These are phyloP conservation scores for Dicrostonyx torquatus DNA, from an alignment of 2,797 vertebrate genomes.

Conservation along the genomic window DNA sequence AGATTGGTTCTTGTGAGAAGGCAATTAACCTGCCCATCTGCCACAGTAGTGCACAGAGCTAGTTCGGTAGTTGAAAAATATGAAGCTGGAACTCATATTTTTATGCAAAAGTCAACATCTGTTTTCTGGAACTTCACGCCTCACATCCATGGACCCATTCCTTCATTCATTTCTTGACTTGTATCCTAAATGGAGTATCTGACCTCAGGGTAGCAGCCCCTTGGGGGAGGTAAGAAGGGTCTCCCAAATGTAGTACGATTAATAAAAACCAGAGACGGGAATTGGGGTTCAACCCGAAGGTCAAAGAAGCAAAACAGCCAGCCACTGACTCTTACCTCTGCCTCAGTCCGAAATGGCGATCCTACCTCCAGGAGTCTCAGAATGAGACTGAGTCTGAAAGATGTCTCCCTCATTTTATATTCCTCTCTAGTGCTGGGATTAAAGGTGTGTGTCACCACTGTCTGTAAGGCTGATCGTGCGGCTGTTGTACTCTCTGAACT, in stretches of 20 bases:
- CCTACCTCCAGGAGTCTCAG: too few species aligned
- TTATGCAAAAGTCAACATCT: not conserved
- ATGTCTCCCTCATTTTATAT: too few species aligned
- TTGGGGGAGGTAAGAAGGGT: not conserved
- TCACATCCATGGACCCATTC: not conserved
- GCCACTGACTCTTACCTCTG: too few species aligned
- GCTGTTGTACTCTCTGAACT: too few species aligned
- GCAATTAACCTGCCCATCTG: not conserved
- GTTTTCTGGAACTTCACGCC: constrained; percentile 16
- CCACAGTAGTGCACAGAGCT: not conserved
- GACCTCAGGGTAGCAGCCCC: not conserved
- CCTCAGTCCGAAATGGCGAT: too few species aligned
- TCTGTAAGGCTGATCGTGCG: too few species aligned
- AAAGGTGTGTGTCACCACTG: too few species aligned
- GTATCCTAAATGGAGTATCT: not conserved
- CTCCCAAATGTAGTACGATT: not conserved
- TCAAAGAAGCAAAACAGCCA: too few species aligned
- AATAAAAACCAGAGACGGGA: too few species aligned
- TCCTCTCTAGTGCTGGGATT: too few species aligned
- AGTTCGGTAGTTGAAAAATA: not conserved
- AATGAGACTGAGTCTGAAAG: too few species aligned
- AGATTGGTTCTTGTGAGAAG: not conserved
- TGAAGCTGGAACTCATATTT: not conserved
- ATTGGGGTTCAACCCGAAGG: too few species aligned
- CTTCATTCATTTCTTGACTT: not conserved